A percentile compares a stretch with the other conserved stretches of the same genome.
phyloP scores from a whole-genome alignment of 2,113 vertebrate species.

The Hemiscyllium ocellatum region DNA sequence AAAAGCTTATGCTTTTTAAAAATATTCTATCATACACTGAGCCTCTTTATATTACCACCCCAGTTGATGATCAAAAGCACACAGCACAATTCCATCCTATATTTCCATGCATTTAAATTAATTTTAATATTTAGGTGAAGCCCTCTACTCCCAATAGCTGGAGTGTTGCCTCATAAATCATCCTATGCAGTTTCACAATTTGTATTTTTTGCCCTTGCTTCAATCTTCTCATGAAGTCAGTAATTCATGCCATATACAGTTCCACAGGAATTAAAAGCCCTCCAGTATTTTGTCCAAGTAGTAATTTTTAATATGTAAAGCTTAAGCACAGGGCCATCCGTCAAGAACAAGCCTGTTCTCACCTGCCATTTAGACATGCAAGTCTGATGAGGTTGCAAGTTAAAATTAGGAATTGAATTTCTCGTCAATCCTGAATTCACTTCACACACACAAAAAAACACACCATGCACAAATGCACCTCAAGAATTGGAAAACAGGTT shows the following conservation, averaged over 20 bases:
- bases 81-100: not conserved
- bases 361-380: not conserved
- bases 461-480: not conserved
- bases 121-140: constrained; percentile 12
- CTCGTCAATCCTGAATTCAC: not conserved
- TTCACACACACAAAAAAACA: not conserved
- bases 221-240: not conserved
- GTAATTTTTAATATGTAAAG: not conserved
- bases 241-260: not conserved
- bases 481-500: not conserved
- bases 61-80: not conserved
- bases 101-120: constrained; percentile 11
- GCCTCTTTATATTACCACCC: not conserved
- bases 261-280: not conserved
- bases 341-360: not conserved
- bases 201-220: not conserved
- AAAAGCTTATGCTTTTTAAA: not conserved
- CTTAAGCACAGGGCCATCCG: not conserved
- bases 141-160: not conserved
- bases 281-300: not conserved
- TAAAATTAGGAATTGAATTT: constrained; percentile 4
- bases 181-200: not conserved
- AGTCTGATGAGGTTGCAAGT: not conserved
- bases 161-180: not conserved
- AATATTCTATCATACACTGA: not conserved